Conservation (phyloP, 2,888 invertebrate species). For the Molanna angustata region DNA sequence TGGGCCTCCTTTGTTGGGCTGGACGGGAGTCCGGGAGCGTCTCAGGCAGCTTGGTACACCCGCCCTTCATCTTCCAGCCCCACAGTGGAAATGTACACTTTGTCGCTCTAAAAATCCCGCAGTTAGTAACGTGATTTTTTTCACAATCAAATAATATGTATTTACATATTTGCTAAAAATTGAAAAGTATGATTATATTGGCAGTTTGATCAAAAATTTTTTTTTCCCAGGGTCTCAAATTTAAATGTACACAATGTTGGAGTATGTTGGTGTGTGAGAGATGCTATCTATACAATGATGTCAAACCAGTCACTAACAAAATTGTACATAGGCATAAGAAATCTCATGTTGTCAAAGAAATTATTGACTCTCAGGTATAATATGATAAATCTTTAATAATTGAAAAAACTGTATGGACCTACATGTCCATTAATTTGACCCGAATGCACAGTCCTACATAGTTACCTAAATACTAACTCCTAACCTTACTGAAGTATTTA, state of each 20-base stretch:
- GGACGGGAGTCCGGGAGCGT: slow-evolving; percentile 41
- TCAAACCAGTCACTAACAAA: slow-evolving; percentile 33
- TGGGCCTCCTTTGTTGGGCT: slow-evolving; percentile 41
- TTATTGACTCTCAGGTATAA: slow-evolving; percentile 52
- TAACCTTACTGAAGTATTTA: too few relatives aligned
- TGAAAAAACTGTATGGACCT: too few relatives aligned
- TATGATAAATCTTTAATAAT: too few relatives aligned
- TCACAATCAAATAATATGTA: not conserved
- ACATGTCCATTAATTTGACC: too few relatives aligned
- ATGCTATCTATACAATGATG: slow-evolving; percentile 49
- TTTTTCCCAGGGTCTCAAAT: slow-evolving; percentile 46
- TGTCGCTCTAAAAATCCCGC: slow-evolving; percentile 37
- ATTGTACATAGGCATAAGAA: slow-evolving; percentile 46
- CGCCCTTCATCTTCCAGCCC: slow-evolving; percentile 52
- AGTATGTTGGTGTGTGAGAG: slow-evolving; percentile 50
- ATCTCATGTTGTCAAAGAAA: slow-evolving; percentile 47
- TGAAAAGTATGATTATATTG: not conserved
- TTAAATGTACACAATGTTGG: slow-evolving; percentile 49
- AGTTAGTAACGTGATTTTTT: not conserved
- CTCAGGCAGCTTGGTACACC: slow-evolving; percentile 50
- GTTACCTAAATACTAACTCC: too few relatives aligned
- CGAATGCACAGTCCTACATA: too few relatives aligned
- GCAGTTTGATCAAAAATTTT: not conserved
- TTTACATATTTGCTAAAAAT: not conserved
- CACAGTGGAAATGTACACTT: slow-evolving; percentile 64